Conservation (phyloP, 2,888 invertebrate genomes). For the Chrysomela aeneicollis region DNA sequence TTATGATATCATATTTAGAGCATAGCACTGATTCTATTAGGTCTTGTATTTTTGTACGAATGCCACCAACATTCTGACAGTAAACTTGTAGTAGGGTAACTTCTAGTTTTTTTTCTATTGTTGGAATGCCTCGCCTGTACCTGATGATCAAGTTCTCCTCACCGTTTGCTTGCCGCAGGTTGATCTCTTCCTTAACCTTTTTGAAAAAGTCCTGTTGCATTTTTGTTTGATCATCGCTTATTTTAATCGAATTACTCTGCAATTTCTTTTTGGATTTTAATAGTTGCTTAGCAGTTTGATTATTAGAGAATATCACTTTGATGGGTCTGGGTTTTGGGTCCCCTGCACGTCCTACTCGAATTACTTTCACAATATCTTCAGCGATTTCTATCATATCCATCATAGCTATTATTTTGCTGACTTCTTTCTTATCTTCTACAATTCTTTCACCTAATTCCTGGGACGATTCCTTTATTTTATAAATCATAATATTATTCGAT, state of each 20-base stretch:
- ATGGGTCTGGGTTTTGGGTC: neutral
- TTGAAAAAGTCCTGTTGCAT: constrained; percentile 2
- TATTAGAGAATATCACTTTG: constrained; percentile 3
- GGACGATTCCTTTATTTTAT: neutral
- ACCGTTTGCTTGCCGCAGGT: neutral
- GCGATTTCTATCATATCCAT: neutral
- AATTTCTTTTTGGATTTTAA: constrained; percentile 1
- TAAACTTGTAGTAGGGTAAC: neutral
- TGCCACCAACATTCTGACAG: neutral
- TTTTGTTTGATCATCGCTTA: constrained; percentile 7
- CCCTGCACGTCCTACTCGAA: constrained; percentile 3
- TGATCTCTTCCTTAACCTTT: neutral
- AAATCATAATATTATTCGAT: constrained; percentile 1
- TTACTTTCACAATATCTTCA: neutral
- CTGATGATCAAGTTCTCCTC: neutral
- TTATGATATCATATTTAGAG: constrained; percentile 4
- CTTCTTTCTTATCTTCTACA: neutral
- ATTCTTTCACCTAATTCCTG: neutral
- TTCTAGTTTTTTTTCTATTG: constrained; percentile 4
- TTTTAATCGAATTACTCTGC: neutral
- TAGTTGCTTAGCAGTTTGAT: neutral
- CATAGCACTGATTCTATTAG: constrained; percentile 2
- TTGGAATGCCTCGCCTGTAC: neutral
- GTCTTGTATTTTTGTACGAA: constrained; percentile 10
- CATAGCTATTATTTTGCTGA: neutral